Conservation (phyloP, 1,140 invertebrate genomes). For the Scaptomyza montana region DNA sequence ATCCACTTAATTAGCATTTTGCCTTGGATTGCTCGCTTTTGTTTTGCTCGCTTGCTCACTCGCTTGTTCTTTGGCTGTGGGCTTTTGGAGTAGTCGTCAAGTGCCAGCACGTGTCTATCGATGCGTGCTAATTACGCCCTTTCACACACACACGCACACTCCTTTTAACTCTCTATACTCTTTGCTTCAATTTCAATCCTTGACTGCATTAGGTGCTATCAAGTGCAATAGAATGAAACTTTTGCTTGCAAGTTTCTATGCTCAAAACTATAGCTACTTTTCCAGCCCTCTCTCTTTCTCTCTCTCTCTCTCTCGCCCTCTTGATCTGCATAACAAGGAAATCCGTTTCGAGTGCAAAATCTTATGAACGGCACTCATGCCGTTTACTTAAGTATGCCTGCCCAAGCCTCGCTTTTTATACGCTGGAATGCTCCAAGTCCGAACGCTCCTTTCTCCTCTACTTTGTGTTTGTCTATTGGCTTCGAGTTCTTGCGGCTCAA, state of each 20-base stretch:
- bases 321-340: constrained; percentile 65
- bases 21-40: constrained; percentile 62
- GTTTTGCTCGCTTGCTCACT: constrained; percentile 23
- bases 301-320: not conserved
- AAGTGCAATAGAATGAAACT: constrained; percentile 47
- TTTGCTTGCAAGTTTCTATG: constrained; percentile 39
- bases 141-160: constrained; percentile 16
- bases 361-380: constrained; percentile 17
- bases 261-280: constrained; percentile 5
- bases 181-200: constrained; percentile 43
- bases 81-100: constrained; percentile 30
- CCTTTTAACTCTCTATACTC: not conserved
- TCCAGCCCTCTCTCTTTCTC: not conserved
- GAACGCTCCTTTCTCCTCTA: not conserved
- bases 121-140: constrained; percentile 77
- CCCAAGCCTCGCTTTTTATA: constrained; percentile 3
- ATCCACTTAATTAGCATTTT: constrained; percentile 78
- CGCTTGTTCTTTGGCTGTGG: not conserved
- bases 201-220: constrained; percentile 53
- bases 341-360: constrained; percentile 67
- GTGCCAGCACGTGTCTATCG: constrained; percentile 76
- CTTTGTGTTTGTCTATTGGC: constrained; percentile 40
- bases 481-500: constrained; percentile 47
- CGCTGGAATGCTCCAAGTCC: constrained; percentile 25
- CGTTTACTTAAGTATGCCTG: constrained; percentile 34